Conservation (phyloP, 2,113 vertebrate species). For the Clupea harengus region DNA sequence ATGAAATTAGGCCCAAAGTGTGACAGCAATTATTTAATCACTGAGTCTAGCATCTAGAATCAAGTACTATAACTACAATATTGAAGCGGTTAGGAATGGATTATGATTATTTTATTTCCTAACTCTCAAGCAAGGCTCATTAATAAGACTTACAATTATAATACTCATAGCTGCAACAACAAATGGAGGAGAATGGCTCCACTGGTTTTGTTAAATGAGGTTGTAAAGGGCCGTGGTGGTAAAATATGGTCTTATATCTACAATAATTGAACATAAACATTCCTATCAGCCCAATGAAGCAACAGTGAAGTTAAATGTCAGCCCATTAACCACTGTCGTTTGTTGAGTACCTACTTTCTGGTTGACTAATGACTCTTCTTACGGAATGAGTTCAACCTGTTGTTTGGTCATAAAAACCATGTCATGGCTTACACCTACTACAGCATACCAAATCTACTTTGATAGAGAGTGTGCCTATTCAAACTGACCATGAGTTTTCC, state of each 20-base stretch:
- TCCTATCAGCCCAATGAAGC: not conserved
- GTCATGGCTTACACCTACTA: not conserved
- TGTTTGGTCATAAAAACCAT: not conserved
- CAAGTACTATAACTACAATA: not conserved
- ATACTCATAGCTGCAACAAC: not conserved
- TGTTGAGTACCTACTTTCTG: not conserved
- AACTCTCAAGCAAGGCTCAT: not conserved
- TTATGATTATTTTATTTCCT: not conserved
- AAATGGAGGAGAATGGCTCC: not conserved
- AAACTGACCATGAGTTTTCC: not conserved
- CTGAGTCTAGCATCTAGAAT: not conserved
- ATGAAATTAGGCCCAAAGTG: no score
- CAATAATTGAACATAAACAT: not conserved
- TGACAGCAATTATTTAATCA: not conserved
- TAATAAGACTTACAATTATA: not conserved
- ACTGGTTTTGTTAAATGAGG: not conserved
- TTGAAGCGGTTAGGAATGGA: not conserved
- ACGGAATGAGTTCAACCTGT: not conserved
- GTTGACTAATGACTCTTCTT: not conserved
- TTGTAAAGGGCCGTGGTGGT: not conserved
- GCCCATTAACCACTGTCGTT: constrained; percentile 7
- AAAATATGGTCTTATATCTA: not conserved
- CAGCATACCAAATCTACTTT: not conserved
- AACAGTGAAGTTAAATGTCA: constrained; percentile 6
- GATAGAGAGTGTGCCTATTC: not conserved